Conservation (phyloP, 1,140 invertebrate species). For the Heliothis virescens region DNA sequence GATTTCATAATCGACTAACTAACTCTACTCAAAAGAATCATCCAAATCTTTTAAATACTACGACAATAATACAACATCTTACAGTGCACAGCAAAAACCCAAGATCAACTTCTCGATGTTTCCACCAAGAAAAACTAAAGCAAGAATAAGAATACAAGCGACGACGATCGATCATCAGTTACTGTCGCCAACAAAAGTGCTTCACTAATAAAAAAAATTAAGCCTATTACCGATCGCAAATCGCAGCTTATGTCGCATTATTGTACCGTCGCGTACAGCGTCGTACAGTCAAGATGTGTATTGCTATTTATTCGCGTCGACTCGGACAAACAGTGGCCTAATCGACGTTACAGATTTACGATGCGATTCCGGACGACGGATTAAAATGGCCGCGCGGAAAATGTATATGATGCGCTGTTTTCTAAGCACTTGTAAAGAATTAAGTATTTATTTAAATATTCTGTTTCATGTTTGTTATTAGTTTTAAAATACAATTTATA, state of each 20-base stretch:
- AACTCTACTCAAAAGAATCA: no score
- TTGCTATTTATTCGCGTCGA: constrained; percentile 72
- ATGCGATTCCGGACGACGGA: constrained; percentile 58
- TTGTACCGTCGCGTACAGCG: constrained; percentile 22
- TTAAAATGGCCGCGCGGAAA: constrained; percentile 64
- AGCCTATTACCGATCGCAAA: constrained; percentile 52
- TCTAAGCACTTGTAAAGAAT: constrained; percentile 33
- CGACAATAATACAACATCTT: no score
- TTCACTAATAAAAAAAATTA: constrained; percentile 48
- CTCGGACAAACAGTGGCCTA: constrained; percentile 68
- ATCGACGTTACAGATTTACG: constrained; percentile 77
- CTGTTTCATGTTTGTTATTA: no score
- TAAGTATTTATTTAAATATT: constrained; percentile 33
- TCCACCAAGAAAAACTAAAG: background rate
- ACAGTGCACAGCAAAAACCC: no score
- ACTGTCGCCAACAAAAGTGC: constrained; percentile 32
- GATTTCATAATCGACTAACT: no score
- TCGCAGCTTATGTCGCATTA: constrained; percentile 66
- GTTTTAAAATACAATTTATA: background rate
- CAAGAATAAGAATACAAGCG: background rate
- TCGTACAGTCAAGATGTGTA: constrained; percentile 52
- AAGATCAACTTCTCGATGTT: background rate
- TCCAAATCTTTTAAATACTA: no score
- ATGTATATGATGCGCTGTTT: constrained; percentile 55
- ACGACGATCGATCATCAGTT: constrained; percentile 26